Evolutionary conservation across 2,797 vertebrate species (phyloP).

Genomic region (Xenopus petersii): DNA sequence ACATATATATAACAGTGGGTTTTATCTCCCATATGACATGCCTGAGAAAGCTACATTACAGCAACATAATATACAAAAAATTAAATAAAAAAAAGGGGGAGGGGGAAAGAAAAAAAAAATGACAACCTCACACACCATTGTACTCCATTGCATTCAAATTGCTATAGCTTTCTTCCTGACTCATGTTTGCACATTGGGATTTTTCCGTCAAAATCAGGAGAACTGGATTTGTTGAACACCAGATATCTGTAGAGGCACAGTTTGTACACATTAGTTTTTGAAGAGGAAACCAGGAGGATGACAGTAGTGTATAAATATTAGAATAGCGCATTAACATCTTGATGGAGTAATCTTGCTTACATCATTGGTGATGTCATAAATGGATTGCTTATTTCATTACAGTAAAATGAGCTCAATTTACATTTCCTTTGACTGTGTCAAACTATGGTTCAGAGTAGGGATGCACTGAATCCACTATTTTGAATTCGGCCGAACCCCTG

Average conservation of each 20-base stretch:
- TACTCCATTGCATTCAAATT: slow-evolving; percentile 56
- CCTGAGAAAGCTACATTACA: slow-evolving; percentile 77
- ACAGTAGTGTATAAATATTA: too few species aligned
- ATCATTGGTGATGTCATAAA: too few species aligned
- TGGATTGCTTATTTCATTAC: too few species aligned
- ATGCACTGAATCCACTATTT: too few species aligned
- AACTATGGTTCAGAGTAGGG: too few species aligned
- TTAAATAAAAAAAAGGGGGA: neutral
- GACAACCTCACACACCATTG: slow-evolving; percentile 59
- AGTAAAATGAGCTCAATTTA: too few species aligned
- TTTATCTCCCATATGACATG: slow-evolving; percentile 71
- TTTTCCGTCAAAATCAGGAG: slow-evolving; percentile 79
- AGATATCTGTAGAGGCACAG: slow-evolving; percentile 76
- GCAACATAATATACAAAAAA: slow-evolving; percentile 70
- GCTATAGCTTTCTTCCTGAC: slow-evolving; percentile 56
- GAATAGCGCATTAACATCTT: too few species aligned
- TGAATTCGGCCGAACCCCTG: too few species aligned
- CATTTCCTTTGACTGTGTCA: too few species aligned
- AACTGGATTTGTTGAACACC: slow-evolving; percentile 98
- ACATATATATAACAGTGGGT: neutral
- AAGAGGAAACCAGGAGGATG: too few species aligned
- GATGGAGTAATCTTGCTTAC: too few species aligned
- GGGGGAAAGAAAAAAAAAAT: neutral
- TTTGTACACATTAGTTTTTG: too few species aligned
- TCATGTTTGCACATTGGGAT: slow-evolving; percentile 46